A percentile compares a stretch with the other conserved stretches of the same genome.
phyloP scores from a whole-genome alignment of 2,113 vertebrate genomes.

The Macroglossus sobrinus region DNA sequence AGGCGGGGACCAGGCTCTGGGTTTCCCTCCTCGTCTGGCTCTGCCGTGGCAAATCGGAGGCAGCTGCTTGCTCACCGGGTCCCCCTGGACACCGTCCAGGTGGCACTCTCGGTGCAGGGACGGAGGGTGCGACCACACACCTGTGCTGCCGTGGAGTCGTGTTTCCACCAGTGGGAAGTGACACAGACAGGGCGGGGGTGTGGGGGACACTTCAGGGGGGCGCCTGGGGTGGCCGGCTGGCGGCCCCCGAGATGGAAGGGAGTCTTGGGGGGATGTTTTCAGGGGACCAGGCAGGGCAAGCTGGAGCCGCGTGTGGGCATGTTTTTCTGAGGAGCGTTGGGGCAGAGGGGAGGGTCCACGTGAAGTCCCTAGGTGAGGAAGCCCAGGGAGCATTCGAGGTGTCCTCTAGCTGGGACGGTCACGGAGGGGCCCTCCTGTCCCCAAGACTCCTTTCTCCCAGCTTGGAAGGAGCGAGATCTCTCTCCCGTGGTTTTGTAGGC shows the following conservation, averaged over 20 bases:
- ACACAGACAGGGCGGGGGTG: background rate
- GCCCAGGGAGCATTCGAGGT: too few species aligned
- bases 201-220: background rate
- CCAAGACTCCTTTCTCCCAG: background rate
- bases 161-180: too few species aligned
- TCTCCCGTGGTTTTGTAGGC: background rate
- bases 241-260: background rate
- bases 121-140: too few species aligned
- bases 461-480: background rate
- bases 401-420: too few species aligned
- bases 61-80: background rate
- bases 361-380: background rate
- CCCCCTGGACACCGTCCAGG: background rate
- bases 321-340: background rate
- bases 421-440: too few species aligned
- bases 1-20: background rate
- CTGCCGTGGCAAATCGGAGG: background rate
- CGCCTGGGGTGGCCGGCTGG: too few species aligned
- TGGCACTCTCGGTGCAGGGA: background rate
- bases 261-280: background rate
- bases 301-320: rapidly evolving
- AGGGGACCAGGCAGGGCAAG: background rate
- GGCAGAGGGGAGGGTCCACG: background rate
- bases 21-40: too few species aligned
- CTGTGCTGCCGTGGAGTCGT: too few species aligned